Base-by-base conservation (phyloP, 2,888 invertebrate genomes). In the Drosophila recens region DNA sequence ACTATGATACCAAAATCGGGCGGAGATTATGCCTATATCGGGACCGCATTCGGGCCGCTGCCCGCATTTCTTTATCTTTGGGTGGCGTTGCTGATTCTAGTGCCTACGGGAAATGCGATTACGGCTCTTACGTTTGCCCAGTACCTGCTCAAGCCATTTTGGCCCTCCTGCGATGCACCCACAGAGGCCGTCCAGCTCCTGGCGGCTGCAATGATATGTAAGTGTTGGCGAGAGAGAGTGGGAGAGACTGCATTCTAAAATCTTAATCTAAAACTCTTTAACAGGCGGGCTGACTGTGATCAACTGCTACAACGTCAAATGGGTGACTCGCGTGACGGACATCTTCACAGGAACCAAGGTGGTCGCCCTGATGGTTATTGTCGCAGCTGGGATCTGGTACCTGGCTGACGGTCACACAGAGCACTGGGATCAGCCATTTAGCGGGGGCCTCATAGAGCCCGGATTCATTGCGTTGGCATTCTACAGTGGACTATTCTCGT, bases 1-100 rank as follows among this genome's bases (percentile, higher is more conserved):
- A 98, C 98, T 38, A 97, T 97, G 96, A 98, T 99, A 84, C 97
- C 98, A 0, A 97, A 97, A 92, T 98, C 98, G 0, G 98, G 98
- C 0, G 98, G 98, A 1, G 98, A 99, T 93, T 99, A 99, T 92
- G 98, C 98, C 0, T 99, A 99, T 93, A 97, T 98, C 70, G 95
- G 95, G 68, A 96, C 97, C 90, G 97, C 98, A 0, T 98, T 97
- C 90, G 99, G 99, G 0, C 95, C 96, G 4, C 93, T 98, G 33
- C 97, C 97, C 0, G 97, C 98, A 0, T 99, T 99, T 92, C 94
- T 99, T 5, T 98, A 98, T 91, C 94, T 99, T 20, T 99, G 98
- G 98, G 97, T 97, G 54, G 97, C 98, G 2, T 93, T 98, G 75
- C 95, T 99, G 88, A 95, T 99, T 75, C 94, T 98, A 83, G 97